Conservation (phyloP, 2,888 invertebrate species). For the Neuroscelio doddi region DNA sequence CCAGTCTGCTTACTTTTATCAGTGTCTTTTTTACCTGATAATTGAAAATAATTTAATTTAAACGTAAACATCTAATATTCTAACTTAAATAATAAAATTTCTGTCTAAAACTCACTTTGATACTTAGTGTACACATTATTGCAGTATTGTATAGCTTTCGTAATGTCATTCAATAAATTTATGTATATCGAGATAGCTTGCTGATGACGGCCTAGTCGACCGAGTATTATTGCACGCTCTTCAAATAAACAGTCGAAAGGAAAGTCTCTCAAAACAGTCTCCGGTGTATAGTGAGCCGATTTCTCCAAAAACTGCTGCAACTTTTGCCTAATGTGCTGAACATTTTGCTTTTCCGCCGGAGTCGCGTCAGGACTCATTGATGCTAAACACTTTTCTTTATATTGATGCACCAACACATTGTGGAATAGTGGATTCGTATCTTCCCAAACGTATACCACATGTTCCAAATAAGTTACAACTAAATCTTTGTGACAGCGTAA, state of each 20-base stretch:
- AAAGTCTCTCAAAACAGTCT: slow-evolving; percentile 89
- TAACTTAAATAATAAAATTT: neutral
- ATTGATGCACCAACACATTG: slow-evolving; percentile 91
- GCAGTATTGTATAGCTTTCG: slow-evolving; percentile 90
- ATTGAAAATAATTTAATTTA: neutral
- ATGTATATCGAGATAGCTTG: slow-evolving; percentile 95
- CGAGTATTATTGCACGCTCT: slow-evolving; percentile 95
- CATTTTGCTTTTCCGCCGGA: slow-evolving; percentile 72
- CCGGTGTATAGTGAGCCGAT: slow-evolving; percentile 88
- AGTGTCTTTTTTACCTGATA: slow-evolving; percentile 53
- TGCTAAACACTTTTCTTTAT: slow-evolving; percentile 80
- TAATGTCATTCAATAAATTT: slow-evolving; percentile 86
- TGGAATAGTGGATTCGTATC: slow-evolving; percentile 91
- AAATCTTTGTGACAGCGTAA: slow-evolving; percentile 85
- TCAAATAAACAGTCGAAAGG: slow-evolving; percentile 90
- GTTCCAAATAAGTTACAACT: slow-evolving; percentile 95
- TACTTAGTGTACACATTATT: slow-evolving; percentile 78
- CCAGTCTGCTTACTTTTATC: slow-evolving; percentile 61
- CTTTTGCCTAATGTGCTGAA: slow-evolving; percentile 76
- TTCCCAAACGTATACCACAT: slow-evolving; percentile 91
- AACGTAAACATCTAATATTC: neutral
- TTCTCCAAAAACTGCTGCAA: slow-evolving; percentile 86
- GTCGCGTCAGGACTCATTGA: slow-evolving; percentile 64
- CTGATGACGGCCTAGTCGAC: slow-evolving; percentile 91
- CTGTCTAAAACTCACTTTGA: slow-evolving; percentile 56